Percentiles rank a stretch among this genome's conserved stretches.
These are phyloP conservation scores for Eunapius fragilis DNA, from an alignment of 37 sponge, comb jelly and placozoan species.

Conservation along the genomic window DNA sequence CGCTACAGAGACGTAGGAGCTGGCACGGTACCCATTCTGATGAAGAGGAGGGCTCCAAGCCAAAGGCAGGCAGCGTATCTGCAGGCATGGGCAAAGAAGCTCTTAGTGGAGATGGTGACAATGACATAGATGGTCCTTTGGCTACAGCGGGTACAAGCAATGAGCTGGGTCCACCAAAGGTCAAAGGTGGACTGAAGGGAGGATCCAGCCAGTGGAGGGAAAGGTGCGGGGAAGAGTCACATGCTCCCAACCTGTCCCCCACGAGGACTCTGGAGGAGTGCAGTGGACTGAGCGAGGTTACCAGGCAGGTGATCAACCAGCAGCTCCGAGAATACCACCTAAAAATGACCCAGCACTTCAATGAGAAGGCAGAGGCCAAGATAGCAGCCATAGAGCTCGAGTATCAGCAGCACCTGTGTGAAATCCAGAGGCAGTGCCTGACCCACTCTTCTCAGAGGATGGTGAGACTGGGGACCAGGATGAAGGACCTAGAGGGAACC, in stretches of 20 bases:
- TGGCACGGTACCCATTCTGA: constrained; percentile 42
- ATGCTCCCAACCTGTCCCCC: constrained; percentile 17
- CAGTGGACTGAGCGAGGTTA: not conserved
- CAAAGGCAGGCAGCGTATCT: not conserved
- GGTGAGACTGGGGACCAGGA: constrained; percentile 11
- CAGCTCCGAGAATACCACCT: constrained; percentile 20
- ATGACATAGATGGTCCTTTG: not conserved
- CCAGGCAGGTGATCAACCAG: constrained; percentile 20
- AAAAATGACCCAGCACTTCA: constrained; percentile 28
- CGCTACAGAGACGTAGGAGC: constrained; percentile 28
- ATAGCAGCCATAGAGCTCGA: constrained; percentile 32
- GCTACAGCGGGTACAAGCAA: not conserved
- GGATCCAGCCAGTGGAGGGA: constrained; percentile 30
- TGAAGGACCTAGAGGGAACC: constrained; percentile 35
- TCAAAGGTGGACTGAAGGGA: constrained; percentile 28
- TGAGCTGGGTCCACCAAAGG: not conserved
- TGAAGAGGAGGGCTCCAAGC: not conserved
- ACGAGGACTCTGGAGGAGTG: not conserved
- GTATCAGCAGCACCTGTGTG: constrained; percentile 44
- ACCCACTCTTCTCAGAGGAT: constrained; percentile 11
- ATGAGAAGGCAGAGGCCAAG: constrained; percentile 48
- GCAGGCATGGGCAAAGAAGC: not conserved
- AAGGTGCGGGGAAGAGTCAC: not conserved
- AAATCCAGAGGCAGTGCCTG: constrained; percentile 28
- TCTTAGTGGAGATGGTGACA: not conserved